phyloP scores from a whole-genome alignment of 2,113 vertebrate species.

The Saimiri boliviensis region DNA sequence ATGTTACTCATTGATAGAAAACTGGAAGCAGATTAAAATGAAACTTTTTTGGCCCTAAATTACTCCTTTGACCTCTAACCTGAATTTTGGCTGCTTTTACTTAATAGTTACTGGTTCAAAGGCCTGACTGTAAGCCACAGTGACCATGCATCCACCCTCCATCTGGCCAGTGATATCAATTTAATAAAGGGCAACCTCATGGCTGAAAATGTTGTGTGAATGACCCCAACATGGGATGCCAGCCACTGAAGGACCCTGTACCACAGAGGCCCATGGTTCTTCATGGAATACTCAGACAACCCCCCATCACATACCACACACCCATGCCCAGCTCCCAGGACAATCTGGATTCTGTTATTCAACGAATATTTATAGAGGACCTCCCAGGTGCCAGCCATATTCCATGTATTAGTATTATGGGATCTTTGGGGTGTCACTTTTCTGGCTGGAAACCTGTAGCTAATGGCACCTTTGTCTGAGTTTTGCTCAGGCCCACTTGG shows the following conservation, averaged over 20 bases:
- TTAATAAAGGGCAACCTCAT: rapidly evolving
- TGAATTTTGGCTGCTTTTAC: background rate
- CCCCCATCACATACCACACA: background rate
- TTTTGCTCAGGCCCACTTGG: too few relatives aligned
- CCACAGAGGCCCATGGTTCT: background rate
- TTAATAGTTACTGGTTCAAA: background rate
- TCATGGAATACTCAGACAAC: background rate
- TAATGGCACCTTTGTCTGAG: too few relatives aligned
- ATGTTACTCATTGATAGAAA: background rate
- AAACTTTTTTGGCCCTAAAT: background rate
- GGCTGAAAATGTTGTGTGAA: background rate
- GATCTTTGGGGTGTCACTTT: too few relatives aligned
- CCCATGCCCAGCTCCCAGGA: too few relatives aligned
- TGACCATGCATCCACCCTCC: background rate
- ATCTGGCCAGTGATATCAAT: background rate
- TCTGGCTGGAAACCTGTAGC: too few relatives aligned
- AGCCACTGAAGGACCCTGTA: background rate
- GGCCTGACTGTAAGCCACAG: background rate
- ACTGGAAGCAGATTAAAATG: background rate
- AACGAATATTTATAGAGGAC: background rate
- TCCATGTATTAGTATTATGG: background rate
- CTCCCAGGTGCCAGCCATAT: background rate
- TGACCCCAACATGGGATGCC: background rate
- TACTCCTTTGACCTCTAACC: background rate
- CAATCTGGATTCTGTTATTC: background rate